These are phyloP conservation scores for Drosophila austrosaltans DNA, from an alignment of 2,888 invertebrate genomes.

Conservation along the genomic window DNA sequence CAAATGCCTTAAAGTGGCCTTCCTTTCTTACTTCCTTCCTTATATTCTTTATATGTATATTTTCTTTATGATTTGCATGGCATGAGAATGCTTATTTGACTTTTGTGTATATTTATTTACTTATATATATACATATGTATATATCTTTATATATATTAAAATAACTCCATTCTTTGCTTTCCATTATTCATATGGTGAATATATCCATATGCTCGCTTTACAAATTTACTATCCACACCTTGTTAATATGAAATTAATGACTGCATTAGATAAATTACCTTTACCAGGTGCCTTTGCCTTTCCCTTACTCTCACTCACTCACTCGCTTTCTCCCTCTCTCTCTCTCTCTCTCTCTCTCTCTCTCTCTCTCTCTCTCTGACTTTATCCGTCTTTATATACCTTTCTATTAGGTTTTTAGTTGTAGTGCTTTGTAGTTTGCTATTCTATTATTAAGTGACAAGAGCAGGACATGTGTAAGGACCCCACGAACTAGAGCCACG, in stretches of 20 bases:
- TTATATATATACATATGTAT: neutral
- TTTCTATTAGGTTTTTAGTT: neutral
- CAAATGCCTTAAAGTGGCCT: too few relatives aligned
- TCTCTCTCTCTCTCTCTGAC: neutral
- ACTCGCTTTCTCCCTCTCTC: neutral
- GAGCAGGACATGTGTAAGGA: conserved; percentile 28
- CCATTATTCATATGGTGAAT: conserved; percentile 23
- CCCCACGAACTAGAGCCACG: conserved; percentile 28
- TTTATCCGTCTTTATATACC: neutral
- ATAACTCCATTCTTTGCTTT: conserved; percentile 9
- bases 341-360: neutral
- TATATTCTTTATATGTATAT: too few relatives aligned
- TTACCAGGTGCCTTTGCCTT: conserved; percentile 27
- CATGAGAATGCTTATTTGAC: neutral
- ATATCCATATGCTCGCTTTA: conserved; percentile 40
- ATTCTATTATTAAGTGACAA: conserved; percentile 64
- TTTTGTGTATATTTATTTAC: neutral
- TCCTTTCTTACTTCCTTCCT: too few relatives aligned
- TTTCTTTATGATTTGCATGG: neutral
- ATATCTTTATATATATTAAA: neutral
- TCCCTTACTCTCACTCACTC: neutral
- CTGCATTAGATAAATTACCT: conserved; percentile 83
- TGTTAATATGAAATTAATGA: conserved; percentile 85
- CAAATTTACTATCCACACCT: conserved; percentile 83
- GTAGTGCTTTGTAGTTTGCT: conserved; percentile 34